Evolutionary conservation across 1,140 invertebrate species (phyloP), one percentile per base, ranked within the genome.

Genomic region (Polypedilum vanderplanki): DNA sequence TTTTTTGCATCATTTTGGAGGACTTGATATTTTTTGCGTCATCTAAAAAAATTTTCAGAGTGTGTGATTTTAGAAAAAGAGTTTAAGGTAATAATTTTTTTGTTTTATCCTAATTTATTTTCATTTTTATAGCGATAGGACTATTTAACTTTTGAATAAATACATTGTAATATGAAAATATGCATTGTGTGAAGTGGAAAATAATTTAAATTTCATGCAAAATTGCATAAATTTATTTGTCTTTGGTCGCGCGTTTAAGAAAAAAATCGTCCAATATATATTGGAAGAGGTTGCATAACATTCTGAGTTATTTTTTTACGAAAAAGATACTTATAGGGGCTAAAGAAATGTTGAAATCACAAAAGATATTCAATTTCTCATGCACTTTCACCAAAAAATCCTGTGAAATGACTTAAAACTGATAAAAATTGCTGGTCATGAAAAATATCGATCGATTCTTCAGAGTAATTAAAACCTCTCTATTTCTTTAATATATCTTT

Each of bases 371-470:
- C 65, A 70, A 18, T 70, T 20, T 70, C 65, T 70, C 20, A 70
- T 70, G 65, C 65, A 70, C 65, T 70, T 7, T 22, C 65, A 20
- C 20, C 65, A 70, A 70, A 20, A 20, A 70, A 20, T 20, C 65
- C 65, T 22, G 65, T 10, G 8, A 70, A 18, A 70, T 22, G 65
- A n/a, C 65, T 67, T 22, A 70, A 70, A 22, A 70, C 65, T 22
- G 17, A 70, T 18, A 70, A 70, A 20, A 70, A 18, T 70, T 70
- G 65, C 20, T 70, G 65, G 65, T 70, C 65, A 22, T 18, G 65
- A 70, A 70, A 57, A 57, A 12, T 70, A 70, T 70, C 65, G 65
- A 70, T 70, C 65, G 15, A 18, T 70, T 70, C 17, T 18, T 70
- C 65, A 70, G 65, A 70, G 65, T 70, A 70, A 70, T 70, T 70